Evolutionary conservation across 2,888 invertebrate genomes (phyloP), one percentile per base, ranked within the genome.

Genomic region (Muschampia plurimacula): DNA sequence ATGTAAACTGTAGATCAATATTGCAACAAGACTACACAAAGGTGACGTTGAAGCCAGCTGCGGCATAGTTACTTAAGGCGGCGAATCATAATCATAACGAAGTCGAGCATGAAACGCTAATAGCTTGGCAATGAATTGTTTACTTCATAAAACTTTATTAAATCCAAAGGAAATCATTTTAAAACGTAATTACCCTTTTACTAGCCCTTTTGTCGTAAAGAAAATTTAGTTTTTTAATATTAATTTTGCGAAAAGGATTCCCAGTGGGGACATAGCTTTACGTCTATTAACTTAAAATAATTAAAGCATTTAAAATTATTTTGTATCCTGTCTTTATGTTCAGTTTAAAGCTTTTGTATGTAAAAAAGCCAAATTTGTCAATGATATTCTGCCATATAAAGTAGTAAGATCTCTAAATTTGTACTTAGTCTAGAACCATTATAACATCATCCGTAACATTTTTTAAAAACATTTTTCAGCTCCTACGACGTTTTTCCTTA

Each of bases 11-110:
- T 49, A 70, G 46, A 65, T 70, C 70, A 59, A 65, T 65, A 70
- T 59, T 70, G 70, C 57, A 70, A 70, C 46, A 57, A 44, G 13
- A 64, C 44, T 13, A 55, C 65, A 65, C 65, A 65, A 65, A 65
- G 59, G 41, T 13, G 8, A 12, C 28, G 36, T 46, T 15, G 36
- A 57, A 57, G 6, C 12, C 55, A 59, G 70, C 65, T 65, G 46
- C 59, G 32, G 6, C 44, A 22, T 70, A 32, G 55, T 70, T 57
- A 59, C 41, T 15, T 15, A 52, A 59, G 65, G 13, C 22, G 32
- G 22, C n/a, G 57, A 64, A 65, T 63, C 46, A 64, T 36, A 36
- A 70, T 62, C 28, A 67, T 67, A 67, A 67, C n/a, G 52, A 32
- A 49, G 9, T 15, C 46, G 36, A 52, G 52, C 39, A 65, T 65